Evolutionary conservation across 2,113 vertebrate genomes (phyloP).

Genomic region (Pelvicachromis taeniatus): DNA sequence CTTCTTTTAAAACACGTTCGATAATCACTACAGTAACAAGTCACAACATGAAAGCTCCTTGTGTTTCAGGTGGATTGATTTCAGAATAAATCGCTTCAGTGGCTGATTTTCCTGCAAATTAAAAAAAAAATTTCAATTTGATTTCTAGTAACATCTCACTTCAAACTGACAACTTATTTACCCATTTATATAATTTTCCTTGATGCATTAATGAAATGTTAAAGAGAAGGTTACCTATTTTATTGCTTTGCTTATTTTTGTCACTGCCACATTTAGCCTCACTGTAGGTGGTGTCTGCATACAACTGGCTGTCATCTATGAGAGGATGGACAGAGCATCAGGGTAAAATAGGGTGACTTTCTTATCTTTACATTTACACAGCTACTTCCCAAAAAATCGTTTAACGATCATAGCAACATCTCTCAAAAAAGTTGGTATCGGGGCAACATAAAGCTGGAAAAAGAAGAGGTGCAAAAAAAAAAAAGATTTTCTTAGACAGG

Average conservation of each 20-base stretch:
- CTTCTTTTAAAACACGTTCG: fast-evolving
- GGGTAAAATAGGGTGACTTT: fast-evolving
- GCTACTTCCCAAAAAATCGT: not conserved
- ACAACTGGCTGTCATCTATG: not conserved
- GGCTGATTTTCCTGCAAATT: not conserved
- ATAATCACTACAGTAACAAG: not conserved
- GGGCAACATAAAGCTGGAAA: not conserved
- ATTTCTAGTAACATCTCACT: not conserved
- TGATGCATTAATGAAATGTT: not conserved
- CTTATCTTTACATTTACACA: not conserved
- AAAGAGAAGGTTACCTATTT: not conserved
- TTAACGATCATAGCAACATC: not conserved
- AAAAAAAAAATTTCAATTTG: not conserved
- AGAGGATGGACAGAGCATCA: not conserved
- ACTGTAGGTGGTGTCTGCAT: not conserved
- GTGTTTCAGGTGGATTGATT: not conserved
- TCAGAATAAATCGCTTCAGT: not conserved
- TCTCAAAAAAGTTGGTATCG: not conserved
- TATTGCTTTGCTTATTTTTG: not conserved
- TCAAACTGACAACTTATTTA: not conserved
- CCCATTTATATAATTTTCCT: fast-evolving
- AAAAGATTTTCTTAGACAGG: too few relatives aligned
- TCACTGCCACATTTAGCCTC: not conserved
- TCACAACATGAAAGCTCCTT: fast-evolving
- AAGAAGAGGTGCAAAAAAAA: not conserved